phyloP scores from a whole-genome alignment of 2,797 vertebrate species.

The Smutsia gigantea region DNA sequence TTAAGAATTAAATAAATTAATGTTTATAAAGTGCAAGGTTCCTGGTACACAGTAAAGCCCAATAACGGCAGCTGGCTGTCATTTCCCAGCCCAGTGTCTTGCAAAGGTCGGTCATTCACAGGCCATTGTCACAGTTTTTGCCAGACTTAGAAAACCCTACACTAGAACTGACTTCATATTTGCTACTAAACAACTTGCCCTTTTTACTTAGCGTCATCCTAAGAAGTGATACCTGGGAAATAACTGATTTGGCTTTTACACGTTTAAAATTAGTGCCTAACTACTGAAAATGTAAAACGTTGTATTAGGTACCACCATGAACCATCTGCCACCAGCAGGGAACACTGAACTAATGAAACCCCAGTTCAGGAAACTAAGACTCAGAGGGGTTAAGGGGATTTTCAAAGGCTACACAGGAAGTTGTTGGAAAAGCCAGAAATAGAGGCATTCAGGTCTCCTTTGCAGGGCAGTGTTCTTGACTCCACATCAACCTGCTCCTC shows the following conservation, averaged over 20 bases:
- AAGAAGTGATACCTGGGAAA: background rate
- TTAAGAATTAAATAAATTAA: background rate
- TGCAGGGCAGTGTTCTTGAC: background rate
- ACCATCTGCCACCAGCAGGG: background rate
- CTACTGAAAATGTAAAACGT: background rate
- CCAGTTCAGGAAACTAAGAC: background rate
- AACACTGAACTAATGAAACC: background rate
- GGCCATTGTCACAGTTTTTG: background rate
- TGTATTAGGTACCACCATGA: background rate
- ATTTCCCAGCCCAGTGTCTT: background rate
- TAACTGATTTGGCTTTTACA: background rate
- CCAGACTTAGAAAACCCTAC: background rate
- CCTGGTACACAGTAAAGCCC: background rate
- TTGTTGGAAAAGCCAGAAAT: slow-evolving; percentile 22
- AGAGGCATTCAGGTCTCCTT: background rate
- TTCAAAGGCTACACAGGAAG: background rate
- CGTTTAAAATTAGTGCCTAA: background rate
- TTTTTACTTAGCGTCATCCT: background rate
- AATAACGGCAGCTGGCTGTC: background rate
- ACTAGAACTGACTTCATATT: background rate
- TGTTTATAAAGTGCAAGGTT: background rate
- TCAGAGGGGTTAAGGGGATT: background rate
- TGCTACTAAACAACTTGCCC: background rate
- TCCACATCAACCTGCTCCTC: background rate
- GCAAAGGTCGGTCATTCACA: background rate